Conservation (phyloP, 2,888 invertebrate genomes). For the Tetrapedia diversipes region DNA sequence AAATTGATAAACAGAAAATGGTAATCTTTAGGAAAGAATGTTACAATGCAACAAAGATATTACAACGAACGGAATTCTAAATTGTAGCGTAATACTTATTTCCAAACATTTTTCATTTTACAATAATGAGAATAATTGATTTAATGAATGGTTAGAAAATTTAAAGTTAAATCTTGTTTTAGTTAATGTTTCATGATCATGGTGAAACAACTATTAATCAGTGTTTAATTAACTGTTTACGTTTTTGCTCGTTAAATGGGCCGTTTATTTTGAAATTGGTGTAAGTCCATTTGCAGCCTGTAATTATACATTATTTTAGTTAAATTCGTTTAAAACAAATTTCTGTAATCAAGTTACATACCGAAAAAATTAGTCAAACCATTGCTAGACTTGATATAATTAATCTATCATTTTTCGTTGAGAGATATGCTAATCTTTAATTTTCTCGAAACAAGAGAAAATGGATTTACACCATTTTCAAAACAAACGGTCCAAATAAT, state of each 20-base stretch:
- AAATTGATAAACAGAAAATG: neutral
- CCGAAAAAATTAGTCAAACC: too few relatives aligned
- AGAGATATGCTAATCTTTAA: too few relatives aligned
- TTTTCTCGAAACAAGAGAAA: too few relatives aligned
- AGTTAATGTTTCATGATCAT: neutral
- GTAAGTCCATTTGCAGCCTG: too few relatives aligned
- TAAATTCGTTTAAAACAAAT: too few relatives aligned
- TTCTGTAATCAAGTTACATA: too few relatives aligned
- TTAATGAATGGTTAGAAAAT: neutral
- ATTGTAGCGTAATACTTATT: neutral
- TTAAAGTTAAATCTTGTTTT: conserved; percentile 3
- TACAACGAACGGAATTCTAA: neutral
- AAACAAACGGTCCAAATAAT: too few relatives aligned
- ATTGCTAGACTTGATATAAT: too few relatives aligned
- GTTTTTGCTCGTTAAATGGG: conserved; percentile 16
- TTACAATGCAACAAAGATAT: neutral
- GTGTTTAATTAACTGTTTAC: conserved; percentile 24
- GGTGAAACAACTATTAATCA: conserved; percentile 1
- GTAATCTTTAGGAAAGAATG: neutral
- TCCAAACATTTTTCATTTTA: neutral
- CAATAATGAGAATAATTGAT: neutral
- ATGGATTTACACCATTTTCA: too few relatives aligned
- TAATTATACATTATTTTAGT: too few relatives aligned
- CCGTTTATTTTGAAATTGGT: too few relatives aligned
- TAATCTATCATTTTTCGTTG: too few relatives aligned